phyloP scores from a whole-genome alignment of 64 coral and sea anemone species.

The Anthopleura sola region DNA sequence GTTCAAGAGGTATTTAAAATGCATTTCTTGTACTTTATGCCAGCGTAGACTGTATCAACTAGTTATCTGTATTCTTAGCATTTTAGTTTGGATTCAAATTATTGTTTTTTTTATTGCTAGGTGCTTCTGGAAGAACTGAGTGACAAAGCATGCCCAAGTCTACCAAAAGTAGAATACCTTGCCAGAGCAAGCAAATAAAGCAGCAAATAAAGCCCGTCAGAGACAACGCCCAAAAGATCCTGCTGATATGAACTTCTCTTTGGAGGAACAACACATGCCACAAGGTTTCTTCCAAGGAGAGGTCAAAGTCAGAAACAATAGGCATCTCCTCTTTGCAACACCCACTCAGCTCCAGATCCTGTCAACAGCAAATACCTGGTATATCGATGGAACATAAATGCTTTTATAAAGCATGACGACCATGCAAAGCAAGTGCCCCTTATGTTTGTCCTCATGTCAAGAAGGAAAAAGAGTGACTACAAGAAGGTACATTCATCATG shows the following conservation, averaged over 20 bases:
- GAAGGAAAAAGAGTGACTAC: not conserved
- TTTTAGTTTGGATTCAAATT: too few relatives aligned
- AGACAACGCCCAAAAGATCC: constrained; percentile 3
- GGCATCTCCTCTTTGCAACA: constrained; percentile 21
- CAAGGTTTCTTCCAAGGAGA: constrained; percentile 23
- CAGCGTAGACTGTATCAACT: too few relatives aligned
- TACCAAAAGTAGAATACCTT: constrained; percentile 5
- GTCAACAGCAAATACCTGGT: constrained; percentile 13
- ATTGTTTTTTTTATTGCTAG: too few relatives aligned
- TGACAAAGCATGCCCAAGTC: not conserved
- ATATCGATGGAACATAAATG: constrained; percentile 24
- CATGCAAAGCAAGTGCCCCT: not conserved
- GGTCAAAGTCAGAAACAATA: not conserved
- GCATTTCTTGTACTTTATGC: not conserved
- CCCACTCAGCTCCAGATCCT: not conserved
- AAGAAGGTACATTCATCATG: not conserved
- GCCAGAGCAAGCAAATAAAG: not conserved
- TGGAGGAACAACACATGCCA: constrained; percentile 27
- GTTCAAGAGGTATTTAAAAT: constrained; percentile 13
- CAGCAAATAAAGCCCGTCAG: constrained; percentile 14
- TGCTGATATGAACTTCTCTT: not conserved
- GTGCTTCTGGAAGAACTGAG: constrained; percentile 24
- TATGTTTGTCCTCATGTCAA: not conserved
- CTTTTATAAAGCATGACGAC: not conserved
- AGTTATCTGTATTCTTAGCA: not conserved